These are phyloP conservation scores for Halocynthia roretzi DNA, from an alignment of 23 tunicate genomes.

Conservation along the genomic window DNA sequence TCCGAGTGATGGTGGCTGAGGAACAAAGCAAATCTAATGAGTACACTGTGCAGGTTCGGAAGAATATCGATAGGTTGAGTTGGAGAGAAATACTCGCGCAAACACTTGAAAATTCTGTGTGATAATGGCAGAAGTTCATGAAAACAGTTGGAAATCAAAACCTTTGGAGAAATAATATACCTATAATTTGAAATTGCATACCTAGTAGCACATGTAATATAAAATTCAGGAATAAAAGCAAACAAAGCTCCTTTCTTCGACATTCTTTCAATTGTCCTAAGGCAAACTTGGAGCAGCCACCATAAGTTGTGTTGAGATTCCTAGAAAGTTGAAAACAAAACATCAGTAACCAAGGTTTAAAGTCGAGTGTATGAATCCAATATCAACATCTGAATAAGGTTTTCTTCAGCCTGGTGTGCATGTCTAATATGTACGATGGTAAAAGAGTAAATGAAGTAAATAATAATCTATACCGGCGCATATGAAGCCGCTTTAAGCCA, in stretches of 20 bases:
- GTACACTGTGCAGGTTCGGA: constrained; percentile 44
- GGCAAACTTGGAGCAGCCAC: constrained; percentile 72
- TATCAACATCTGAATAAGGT: neutral
- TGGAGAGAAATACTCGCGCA: constrained; percentile 82
- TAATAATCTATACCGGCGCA: constrained; percentile 40
- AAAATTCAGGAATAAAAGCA: constrained; percentile 84
- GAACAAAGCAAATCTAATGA: constrained; percentile 55
- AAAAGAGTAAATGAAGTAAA: neutral
- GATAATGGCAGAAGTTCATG: neutral
- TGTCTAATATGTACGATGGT: neutral
- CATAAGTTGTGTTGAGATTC: constrained; percentile 75
- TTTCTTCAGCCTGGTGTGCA: neutral
- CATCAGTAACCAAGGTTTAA: neutral
- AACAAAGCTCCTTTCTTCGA: constrained; percentile 69
- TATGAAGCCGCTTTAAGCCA: constrained; percentile 88
- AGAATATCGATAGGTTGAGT: constrained; percentile 78
- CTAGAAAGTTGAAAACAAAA: constrained; percentile 18
- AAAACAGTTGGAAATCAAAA: constrained; percentile 1
- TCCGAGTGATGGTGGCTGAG: constrained; percentile 92
- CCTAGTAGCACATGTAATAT: constrained; percentile 84
- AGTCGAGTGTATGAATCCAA: neutral
- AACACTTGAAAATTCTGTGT: constrained; percentile 79
- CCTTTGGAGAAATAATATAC: neutral
- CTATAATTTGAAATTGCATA: constrained; percentile 1
- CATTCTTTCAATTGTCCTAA: constrained; percentile 65